A percentile compares a stretch with the other conserved stretches of the same genome.
phyloP scores from a whole-genome alignment of 1,140 invertebrate species.

The Pseudomyrmex concolor region DNA sequence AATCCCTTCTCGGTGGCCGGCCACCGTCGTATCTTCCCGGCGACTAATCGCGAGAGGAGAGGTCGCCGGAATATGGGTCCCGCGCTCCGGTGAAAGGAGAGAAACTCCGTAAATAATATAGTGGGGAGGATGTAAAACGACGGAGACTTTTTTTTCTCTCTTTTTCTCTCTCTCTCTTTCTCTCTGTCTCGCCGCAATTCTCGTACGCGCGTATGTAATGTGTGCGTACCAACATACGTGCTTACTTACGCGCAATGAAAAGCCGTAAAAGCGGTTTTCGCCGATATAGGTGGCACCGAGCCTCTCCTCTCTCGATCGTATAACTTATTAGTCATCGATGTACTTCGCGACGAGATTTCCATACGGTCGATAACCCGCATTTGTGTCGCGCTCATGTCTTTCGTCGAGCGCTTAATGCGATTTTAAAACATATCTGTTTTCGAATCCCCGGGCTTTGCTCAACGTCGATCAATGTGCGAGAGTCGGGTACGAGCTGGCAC shows the following conservation, averaged over 20 bases:
- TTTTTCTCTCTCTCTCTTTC: conserved; percentile 66
- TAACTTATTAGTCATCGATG: not conserved
- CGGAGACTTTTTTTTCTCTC: conserved; percentile 62
- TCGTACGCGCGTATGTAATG: conserved; percentile 29
- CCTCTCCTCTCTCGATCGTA: not conserved
- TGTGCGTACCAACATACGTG: not conserved
- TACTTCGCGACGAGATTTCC: not conserved
- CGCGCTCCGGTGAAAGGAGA: conserved; percentile 80
- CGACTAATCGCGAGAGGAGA: conserved; percentile 74
- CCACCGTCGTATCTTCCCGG: conserved; percentile 74
- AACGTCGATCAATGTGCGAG: too few species aligned
- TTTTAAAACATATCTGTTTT: not conserved
- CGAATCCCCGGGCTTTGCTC: not conserved
- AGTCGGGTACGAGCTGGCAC: not conserved
- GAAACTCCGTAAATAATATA: conserved; percentile 71
- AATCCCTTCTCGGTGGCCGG: conserved; percentile 35
- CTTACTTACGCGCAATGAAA: not conserved
- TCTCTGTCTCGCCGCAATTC: conserved; percentile 55
- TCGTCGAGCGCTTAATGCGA: conserved; percentile 1
- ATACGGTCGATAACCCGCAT: conserved; percentile 24
- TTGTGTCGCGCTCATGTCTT: not conserved
- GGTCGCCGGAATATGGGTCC: conserved; percentile 70
- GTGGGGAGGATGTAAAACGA: conserved; percentile 72
- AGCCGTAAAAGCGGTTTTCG: conserved; percentile 25
- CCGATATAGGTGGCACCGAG: conserved; percentile 12